Base-by-base conservation (phyloP, 1,140 invertebrate genomes). In the Sesamia nonagrioides region DNA sequence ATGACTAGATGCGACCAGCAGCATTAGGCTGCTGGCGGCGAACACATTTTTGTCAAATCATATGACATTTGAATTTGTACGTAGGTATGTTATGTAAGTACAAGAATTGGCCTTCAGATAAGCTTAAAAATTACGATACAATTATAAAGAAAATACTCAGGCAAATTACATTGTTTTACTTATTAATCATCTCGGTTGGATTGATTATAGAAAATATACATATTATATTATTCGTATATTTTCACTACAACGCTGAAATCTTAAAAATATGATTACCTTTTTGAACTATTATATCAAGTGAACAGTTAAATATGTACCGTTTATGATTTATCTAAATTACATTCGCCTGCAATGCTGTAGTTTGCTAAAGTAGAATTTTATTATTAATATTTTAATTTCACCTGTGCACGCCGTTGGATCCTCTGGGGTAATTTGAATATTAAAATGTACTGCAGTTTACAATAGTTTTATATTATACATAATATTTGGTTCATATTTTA, bases 331-430 rank as follows among this genome's bases (percentile, higher is more conserved):
- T 66, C 37, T 42, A 42, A 17, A 45, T 66, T 42, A 66, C 9
- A 9, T 66, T 66, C 61, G n/a, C n/a, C 61, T 66, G 61, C 61
- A 66, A 21, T 66, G 61, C 61, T 21, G 61, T 66, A 17, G n/a
- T 40, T 40, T 6, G 33, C 27, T n/a, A 11, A 42, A 42, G 17
- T 11, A 45, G 61, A 66, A 66, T 42, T 42, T 66, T 42, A 18
- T 18, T 66, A 66, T 66, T 42, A 37, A 66, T 18, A n/a, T 66
- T 40, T 42, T 18, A 3, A n/a, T 6, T 63, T 1, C 3, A 27
- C 27, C 35, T 21, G 42, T 37, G 18, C 42, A 17, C 17, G 37
- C 17, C 17, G 37, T 27, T 42, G 17, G 37, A 66, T 42, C 37
- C n/a, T 42, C 61, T 42, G 37, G 15, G 17, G 11, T 18, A n/a